These are phyloP conservation scores for Patella pellucida DNA, from an alignment of 2,888 invertebrate species.

Conservation along the genomic window DNA sequence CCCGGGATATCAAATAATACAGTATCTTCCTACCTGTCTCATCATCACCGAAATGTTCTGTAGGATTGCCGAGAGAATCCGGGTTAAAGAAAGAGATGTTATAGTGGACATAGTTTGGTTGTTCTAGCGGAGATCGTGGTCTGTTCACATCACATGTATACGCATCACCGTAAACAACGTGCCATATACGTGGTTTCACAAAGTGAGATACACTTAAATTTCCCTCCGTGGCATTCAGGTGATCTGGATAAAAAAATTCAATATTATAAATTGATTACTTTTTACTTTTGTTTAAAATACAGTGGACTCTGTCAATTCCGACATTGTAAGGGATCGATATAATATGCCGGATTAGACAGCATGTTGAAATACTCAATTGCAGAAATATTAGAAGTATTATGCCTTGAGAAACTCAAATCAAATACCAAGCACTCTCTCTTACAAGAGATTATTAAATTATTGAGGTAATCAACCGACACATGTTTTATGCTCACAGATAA, in stretches of 20 bases:
- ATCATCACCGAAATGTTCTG: conserved; percentile 66
- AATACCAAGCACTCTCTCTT: no score
- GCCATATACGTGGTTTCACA: conserved; percentile 57
- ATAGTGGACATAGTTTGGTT: conserved; percentile 53
- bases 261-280: neutral
- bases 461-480: no score
- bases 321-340: no score
- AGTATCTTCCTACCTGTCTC: conserved; percentile 55
- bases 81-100: conserved; percentile 60
- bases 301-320: no score
- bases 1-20: no score
- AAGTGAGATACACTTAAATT: conserved; percentile 49
- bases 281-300: no score
- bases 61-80: conserved; percentile 62
- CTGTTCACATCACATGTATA: conserved; percentile 53
- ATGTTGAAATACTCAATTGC: no score
- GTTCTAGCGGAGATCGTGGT: conserved; percentile 28
- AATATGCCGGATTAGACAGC: no score
- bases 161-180: conserved; percentile 59
- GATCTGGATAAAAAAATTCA: conserved; percentile 44
- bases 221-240: conserved; percentile 46
- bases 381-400: no score
- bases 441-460: no score
- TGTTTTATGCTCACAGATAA: no score
- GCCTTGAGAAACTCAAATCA: no score